phyloP scores from a whole-genome alignment of 2,113 vertebrate genomes.

The Maccullochella peelii region DNA sequence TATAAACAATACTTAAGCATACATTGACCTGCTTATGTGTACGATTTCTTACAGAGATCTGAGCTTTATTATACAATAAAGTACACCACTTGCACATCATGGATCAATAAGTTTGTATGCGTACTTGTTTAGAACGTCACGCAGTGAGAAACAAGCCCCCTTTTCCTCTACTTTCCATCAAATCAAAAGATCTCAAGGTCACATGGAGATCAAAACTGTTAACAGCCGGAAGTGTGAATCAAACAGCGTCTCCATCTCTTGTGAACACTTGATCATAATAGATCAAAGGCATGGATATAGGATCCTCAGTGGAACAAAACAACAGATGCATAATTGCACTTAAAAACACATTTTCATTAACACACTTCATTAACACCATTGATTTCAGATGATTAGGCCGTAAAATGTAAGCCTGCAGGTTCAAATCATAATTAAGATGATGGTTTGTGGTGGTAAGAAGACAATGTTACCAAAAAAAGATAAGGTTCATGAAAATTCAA shows the following conservation, averaged over 20 bases:
- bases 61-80: background rate
- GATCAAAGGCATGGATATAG: slow-evolving; percentile 38
- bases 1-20: background rate
- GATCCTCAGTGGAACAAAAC: slow-evolving; percentile 53
- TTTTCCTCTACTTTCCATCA: slow-evolving; percentile 1
- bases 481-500: slow-evolving; percentile 53
- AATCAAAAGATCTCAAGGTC: slow-evolving; percentile 36
- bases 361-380: slow-evolving; percentile 33
- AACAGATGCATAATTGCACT: slow-evolving; percentile 55
- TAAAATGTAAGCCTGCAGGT: slow-evolving; percentile 52
- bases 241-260: background rate
- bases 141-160: background rate
- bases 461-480: slow-evolving; percentile 54
- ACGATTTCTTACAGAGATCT: background rate
- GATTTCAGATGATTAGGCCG: slow-evolving; percentile 42
- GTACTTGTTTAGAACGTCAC: background rate
- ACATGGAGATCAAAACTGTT: background rate
- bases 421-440: slow-evolving; percentile 62
- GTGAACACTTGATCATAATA: background rate
- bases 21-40: background rate
- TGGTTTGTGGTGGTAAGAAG: slow-evolving; percentile 34
- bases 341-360: slow-evolving; percentile 58
- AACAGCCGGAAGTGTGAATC: slow-evolving; percentile 3
- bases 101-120: slow-evolving; percentile 18
- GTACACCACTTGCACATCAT: background rate